phyloP scores from a whole-genome alignment of 2,888 invertebrate species.

The Dendrolimus houi region DNA sequence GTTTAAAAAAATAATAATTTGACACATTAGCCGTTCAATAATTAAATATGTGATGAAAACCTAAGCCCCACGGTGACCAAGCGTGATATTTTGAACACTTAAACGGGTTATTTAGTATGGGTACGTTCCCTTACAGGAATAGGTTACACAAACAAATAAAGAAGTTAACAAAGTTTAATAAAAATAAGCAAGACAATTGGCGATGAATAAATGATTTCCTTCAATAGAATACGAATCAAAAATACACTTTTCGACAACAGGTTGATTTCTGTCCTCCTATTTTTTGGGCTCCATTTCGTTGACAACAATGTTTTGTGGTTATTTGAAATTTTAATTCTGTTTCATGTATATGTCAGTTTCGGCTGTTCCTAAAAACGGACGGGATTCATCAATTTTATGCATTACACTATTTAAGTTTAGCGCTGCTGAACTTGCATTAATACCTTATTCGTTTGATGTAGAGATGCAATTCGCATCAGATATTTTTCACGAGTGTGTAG shows the following conservation, averaged over 20 bases:
- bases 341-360: constrained; percentile 60
- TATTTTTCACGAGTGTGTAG: constrained; percentile 4
- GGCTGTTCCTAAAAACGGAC: constrained; percentile 55
- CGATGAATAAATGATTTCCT: background rate
- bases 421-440: constrained; percentile 1
- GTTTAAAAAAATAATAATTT: too few species aligned
- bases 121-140: too few species aligned
- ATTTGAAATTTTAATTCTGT: constrained; percentile 68
- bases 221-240: constrained; percentile 23
- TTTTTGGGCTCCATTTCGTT: constrained; percentile 27
- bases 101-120: too few species aligned
- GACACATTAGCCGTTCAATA: too few species aligned
- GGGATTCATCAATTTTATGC: constrained; percentile 62
- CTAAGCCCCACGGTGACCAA: too few species aligned
- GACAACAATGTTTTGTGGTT: constrained; percentile 47
- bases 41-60: too few species aligned
- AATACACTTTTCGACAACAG: constrained; percentile 39
- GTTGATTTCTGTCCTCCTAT: constrained; percentile 27
- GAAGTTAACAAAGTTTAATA: too few species aligned
- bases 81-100: too few species aligned
- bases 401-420: constrained; percentile 20
- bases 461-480: constrained; percentile 6
- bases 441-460: constrained; percentile 6
- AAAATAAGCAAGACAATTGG: background rate
- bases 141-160: too few species aligned